These are phyloP conservation scores for Canis aureus DNA, from an alignment of 2,113 vertebrate species.

Conservation along the genomic window DNA sequence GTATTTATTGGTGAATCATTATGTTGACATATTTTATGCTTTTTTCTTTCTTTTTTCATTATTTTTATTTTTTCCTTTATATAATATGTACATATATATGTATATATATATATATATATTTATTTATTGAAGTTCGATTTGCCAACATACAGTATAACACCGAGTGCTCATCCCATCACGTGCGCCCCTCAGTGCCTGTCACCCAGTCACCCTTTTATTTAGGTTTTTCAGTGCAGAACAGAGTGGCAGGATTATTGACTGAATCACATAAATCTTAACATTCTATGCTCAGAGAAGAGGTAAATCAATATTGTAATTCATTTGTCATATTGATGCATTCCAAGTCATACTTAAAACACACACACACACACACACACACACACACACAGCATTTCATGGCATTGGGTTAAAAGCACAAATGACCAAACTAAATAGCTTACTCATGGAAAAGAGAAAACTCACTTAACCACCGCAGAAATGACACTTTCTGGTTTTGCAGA, in stretches of 20 bases:
- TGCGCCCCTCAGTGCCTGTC: too few relatives aligned
- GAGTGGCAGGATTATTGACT: conserved; percentile 72
- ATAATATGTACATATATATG: too few relatives aligned
- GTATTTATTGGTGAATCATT: conserved; percentile 63
- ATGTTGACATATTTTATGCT: conserved; percentile 71
- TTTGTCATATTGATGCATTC: conserved; percentile 35
- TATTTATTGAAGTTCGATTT: too few relatives aligned
- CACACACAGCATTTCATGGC: neutral
- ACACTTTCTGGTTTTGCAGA: conserved; percentile 35
- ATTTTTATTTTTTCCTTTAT: too few relatives aligned
- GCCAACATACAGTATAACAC: too few relatives aligned
- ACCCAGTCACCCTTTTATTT: neutral
- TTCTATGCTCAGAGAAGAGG: conserved; percentile 68
- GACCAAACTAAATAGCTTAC: conserved; percentile 31
- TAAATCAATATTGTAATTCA: neutral
- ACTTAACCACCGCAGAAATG: neutral
- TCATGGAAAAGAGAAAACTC: conserved; percentile 33
- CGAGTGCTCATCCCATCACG: too few relatives aligned
- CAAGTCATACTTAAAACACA: neutral
- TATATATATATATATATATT: too few relatives aligned
- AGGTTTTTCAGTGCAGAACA: conserved; percentile 55
- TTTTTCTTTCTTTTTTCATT: conserved; percentile 60
- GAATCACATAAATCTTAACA: conserved; percentile 76
- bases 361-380: neutral
- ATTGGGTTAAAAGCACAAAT: conserved; percentile 63